Evolutionary conservation across 2,888 invertebrate genomes (phyloP).

Genomic region (Sesia apiformis): DNA sequence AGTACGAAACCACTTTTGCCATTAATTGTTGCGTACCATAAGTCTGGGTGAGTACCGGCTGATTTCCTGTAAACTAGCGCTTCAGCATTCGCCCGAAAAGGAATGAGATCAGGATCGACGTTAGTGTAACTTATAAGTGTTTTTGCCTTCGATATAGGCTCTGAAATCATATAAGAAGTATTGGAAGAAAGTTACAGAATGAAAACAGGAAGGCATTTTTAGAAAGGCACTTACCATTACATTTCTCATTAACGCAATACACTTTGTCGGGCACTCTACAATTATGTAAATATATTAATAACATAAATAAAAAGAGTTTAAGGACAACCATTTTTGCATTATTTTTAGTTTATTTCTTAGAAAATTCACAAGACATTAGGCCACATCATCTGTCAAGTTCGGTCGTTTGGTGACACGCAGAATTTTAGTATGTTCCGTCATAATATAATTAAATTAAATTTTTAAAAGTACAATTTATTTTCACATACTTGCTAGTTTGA

Average conservation of each 20-base stretch:
- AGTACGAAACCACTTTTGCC: constrained; percentile 81
- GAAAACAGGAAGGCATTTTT: constrained; percentile 9
- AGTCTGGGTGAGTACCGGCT: constrained; percentile 73
- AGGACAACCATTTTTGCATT: constrained; percentile 65
- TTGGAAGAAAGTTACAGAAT: constrained; percentile 24
- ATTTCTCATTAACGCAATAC: constrained; percentile 80
- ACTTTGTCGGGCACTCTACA: constrained; percentile 78
- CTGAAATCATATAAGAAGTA: constrained; percentile 45
- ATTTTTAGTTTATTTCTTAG: constrained; percentile 33
- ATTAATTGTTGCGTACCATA: constrained; percentile 81
- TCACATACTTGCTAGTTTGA: no score
- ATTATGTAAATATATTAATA: constrained; percentile 41
- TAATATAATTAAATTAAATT: no score
- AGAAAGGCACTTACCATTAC: constrained; percentile 74
- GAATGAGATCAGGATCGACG: constrained; percentile 71
- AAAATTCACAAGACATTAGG: constrained; percentile 51
- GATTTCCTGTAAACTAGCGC: constrained; percentile 81
- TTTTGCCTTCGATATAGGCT: constrained; percentile 76
- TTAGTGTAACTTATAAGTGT: constrained; percentile 74
- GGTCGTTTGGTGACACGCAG: constrained; percentile 19
- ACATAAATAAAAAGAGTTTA: constrained; percentile 51
- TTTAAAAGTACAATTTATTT: no score
- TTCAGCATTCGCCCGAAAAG: constrained; percentile 73
- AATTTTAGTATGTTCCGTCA: background rate
- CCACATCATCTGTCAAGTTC: constrained; percentile 70